Evolutionary conservation across 2,113 vertebrate genomes (phyloP).

Genomic region (Collichthys lucidus): DNA sequence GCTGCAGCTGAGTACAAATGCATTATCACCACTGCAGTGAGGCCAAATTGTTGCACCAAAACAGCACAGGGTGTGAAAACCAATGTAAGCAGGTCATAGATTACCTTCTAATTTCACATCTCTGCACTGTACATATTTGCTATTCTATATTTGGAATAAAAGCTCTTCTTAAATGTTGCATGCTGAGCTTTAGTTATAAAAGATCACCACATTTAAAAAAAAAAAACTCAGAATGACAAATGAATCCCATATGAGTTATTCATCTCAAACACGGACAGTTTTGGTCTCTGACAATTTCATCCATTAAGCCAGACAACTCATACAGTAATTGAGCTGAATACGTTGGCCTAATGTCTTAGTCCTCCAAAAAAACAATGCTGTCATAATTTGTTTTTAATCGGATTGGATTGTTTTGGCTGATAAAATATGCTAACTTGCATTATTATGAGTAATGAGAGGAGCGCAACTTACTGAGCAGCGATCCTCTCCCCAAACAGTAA

Average conservation of each 20-base stretch:
- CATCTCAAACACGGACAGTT: slow-evolving; percentile 57
- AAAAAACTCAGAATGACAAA: slow-evolving; percentile 48
- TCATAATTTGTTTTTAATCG: slow-evolving; percentile 73
- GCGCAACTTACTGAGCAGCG: slow-evolving; percentile 37
- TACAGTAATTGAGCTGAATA: slow-evolving; percentile 67
- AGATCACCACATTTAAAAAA: slow-evolving; percentile 33
- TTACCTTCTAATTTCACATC: not conserved
- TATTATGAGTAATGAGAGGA: slow-evolving; percentile 68
- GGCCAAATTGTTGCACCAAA: slow-evolving; percentile 6
- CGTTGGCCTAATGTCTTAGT: slow-evolving; percentile 60
- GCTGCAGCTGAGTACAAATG: slow-evolving; percentile 39
- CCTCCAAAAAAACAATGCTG: slow-evolving; percentile 68
- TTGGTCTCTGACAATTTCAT: slow-evolving; percentile 62
- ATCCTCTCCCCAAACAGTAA: slow-evolving; percentile 42
- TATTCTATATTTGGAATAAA: not conserved
- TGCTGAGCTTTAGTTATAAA: slow-evolving; percentile 20
- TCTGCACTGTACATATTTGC: slow-evolving; percentile 5
- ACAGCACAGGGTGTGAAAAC: not conserved
- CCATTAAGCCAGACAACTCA: slow-evolving; percentile 60
- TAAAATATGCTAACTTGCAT: slow-evolving; percentile 70
- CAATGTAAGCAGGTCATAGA: not conserved
- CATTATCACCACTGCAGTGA: slow-evolving; percentile 24
- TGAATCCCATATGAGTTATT: slow-evolving; percentile 52
- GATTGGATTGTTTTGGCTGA: slow-evolving; percentile 66
- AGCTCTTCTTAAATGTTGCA: not conserved